phyloP scores from a whole-genome alignment of 2,797 vertebrate genomes.

The Allobates femoralis region DNA sequence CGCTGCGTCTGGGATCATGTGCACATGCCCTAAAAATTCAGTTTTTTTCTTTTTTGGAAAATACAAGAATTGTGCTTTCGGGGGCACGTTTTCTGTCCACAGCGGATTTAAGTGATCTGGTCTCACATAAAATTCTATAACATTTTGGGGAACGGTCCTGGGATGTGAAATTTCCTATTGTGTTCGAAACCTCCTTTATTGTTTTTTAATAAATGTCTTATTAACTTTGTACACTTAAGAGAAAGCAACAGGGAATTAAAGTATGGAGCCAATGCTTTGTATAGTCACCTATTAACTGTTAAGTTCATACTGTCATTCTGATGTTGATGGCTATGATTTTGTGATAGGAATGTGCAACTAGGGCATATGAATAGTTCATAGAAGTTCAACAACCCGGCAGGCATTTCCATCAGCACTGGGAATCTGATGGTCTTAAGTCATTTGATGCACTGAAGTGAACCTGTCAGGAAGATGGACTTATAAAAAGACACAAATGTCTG shows the following conservation, averaged over 20 bases:
- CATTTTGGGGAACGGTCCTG: not conserved
- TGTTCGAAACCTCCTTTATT: not conserved
- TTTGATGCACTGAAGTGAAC: not conserved
- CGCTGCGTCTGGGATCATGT: no score
- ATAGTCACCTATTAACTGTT: not conserved
- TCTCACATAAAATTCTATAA: no score
- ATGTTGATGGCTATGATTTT: constrained; percentile 4
- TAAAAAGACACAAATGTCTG: not conserved
- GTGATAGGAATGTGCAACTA: not conserved
- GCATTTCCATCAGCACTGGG: not conserved
- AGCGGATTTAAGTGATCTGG: no score
- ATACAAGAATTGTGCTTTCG: no score
- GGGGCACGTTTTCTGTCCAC: no score
- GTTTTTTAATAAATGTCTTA: not conserved
- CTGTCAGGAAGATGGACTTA: not conserved
- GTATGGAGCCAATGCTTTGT: not conserved
- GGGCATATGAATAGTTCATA: not conserved
- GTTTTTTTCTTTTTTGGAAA: no score
- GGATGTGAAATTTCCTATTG: not conserved
- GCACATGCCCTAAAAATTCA: no score
- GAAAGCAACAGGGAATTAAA: not conserved
- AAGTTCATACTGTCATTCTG: not conserved
- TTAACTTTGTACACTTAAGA: not conserved
- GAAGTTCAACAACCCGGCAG: constrained; percentile 1
- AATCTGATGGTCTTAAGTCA: not conserved